These are phyloP conservation scores for Lutjanus erythropterus DNA, from an alignment of 2,113 vertebrate species.

Conservation along the genomic window DNA sequence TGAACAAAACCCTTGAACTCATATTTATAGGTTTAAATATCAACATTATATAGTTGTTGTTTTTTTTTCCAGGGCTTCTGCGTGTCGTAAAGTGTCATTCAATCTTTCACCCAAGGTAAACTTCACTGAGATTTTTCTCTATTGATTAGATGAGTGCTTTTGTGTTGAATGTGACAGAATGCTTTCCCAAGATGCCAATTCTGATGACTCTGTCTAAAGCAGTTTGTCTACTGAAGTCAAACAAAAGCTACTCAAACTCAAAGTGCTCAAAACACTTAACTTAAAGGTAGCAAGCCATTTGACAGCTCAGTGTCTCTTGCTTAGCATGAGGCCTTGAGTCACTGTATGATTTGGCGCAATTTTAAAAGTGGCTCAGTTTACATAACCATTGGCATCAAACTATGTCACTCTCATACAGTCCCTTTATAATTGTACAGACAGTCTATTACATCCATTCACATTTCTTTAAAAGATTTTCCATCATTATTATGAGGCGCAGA, in stretches of 20 bases:
- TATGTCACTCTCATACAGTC: not conserved
- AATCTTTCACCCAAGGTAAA: constrained; percentile 10
- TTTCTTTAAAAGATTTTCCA: not conserved
- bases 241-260: not conserved
- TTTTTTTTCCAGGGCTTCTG: not conserved
- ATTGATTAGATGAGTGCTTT: constrained; percentile 17
- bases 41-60: not conserved
- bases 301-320: no score
- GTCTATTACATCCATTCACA: not conserved
- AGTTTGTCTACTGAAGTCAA: not conserved
- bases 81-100: not conserved
- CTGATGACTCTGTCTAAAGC: constrained; percentile 1
- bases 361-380: constrained; percentile 7
- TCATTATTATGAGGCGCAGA: not conserved
- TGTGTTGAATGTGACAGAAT: constrained; percentile 5
- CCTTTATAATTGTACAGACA: not conserved
- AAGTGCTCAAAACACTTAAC: not conserved
- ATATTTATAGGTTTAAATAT: not conserved
- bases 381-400: not conserved
- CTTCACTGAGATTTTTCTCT: constrained; percentile 6
- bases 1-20: not conserved
- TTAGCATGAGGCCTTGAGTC: not conserved
- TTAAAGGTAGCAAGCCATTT: not conserved
- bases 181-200: constrained; percentile 22
- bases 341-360: not conserved